Conservation (phyloP, 2,113 vertebrate genomes). For the Circaetus gallicus region DNA sequence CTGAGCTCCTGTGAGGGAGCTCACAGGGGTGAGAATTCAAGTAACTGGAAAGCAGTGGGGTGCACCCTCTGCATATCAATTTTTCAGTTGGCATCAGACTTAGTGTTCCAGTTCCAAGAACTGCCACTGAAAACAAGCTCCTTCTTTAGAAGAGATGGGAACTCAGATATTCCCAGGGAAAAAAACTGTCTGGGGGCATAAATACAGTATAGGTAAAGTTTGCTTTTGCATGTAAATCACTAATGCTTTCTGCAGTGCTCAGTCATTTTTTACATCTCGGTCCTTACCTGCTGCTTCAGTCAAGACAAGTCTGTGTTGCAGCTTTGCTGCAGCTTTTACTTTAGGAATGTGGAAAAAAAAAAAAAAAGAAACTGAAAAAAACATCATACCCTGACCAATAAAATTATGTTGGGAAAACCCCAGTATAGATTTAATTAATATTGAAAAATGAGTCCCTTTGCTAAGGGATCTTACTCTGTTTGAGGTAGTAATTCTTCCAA, state of each 20-base stretch:
- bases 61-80: conserved; percentile 59
- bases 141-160: conserved; percentile 53
- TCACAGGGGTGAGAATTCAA: not conserved
- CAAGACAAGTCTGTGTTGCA: not conserved
- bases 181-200: not conserved
- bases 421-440: not conserved
- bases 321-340: not conserved
- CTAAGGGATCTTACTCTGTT: not conserved
- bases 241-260: not conserved
- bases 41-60: not conserved
- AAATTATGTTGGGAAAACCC: not conserved
- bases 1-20: not conserved
- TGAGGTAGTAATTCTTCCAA: not conserved
- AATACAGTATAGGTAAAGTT: conserved; percentile 28
- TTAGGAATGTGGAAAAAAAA: not conserved
- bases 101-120: conserved; percentile 50
- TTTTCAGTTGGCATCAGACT: conserved; percentile 28
- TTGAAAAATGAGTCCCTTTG: not conserved
- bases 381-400: not conserved
- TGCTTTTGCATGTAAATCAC: conserved; percentile 19
- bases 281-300: not conserved
- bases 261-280: not conserved
- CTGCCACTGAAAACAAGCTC: conserved; percentile 51
- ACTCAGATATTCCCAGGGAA: conserved; percentile 53
- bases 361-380: not conserved